Conservation (phyloP, 2,797 vertebrate species). For the Poecilia gillii region DNA sequence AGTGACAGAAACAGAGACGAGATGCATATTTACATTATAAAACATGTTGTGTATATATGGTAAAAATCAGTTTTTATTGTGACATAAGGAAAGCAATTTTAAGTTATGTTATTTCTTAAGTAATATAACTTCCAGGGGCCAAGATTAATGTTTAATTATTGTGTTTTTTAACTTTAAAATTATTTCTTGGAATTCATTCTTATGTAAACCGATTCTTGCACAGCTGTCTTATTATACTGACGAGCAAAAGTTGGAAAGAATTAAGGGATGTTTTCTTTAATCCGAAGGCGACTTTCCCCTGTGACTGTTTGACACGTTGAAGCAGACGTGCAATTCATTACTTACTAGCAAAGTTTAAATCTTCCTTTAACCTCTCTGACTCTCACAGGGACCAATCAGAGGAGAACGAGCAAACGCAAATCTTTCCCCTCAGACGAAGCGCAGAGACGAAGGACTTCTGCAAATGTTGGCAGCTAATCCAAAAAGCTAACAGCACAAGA, state of each 20-base stretch:
- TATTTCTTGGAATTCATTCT: not conserved
- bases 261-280: conserved; percentile 11
- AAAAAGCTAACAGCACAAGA: conserved; percentile 31
- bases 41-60: too few species aligned
- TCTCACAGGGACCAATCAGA: conserved; percentile 19
- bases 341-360: conserved; percentile 25
- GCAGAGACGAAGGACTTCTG: conserved; percentile 42
- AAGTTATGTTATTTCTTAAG: not conserved
- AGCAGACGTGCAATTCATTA: not conserved
- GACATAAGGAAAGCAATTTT: not conserved
- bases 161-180: not conserved
- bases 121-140: not conserved
- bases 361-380: conserved; percentile 10
- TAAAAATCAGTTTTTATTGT: not conserved
- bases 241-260: conserved; percentile 16
- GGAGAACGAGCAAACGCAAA: conserved; percentile 14
- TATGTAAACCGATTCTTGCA: not conserved
- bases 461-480: conserved; percentile 43
- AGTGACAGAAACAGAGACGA: too few species aligned
- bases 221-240: not conserved
- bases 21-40: too few species aligned
- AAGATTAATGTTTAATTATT: not conserved
- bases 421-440: conserved; percentile 27
- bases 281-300: conserved; percentile 18
- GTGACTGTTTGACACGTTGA: conserved; percentile 15